These are phyloP conservation scores for Trachymyrmex septentrionalis DNA, from an alignment of 1,140 invertebrate genomes.

Conservation along the genomic window DNA sequence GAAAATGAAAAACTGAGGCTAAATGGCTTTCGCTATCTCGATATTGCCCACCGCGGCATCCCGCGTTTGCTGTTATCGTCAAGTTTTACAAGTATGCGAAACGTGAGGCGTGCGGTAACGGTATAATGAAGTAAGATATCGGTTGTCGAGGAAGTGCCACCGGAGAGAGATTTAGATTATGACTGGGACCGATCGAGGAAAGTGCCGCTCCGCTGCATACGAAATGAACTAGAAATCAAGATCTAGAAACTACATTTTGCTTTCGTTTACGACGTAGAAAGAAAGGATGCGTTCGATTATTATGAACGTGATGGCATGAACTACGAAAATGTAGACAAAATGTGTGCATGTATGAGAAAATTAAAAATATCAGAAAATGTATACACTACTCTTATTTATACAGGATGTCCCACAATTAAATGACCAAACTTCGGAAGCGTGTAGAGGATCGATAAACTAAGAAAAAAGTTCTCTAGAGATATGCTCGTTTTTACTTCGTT, in stretches of 20 bases:
- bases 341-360: background rate
- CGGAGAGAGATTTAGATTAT: constrained; percentile 1
- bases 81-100: background rate
- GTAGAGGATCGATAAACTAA: too few species aligned
- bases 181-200: background rate
- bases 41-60: background rate
- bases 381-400: background rate
- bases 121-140: constrained; percentile 29
- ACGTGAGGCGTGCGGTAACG: background rate
- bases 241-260: constrained; percentile 11
- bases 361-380: background rate
- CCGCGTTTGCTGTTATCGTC: background rate
- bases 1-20: too few species aligned
- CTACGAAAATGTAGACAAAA: background rate
- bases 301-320: too few species aligned
- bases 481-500: too few species aligned
- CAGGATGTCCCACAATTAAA: too few species aligned
- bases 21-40: constrained; percentile 40
- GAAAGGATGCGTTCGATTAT: background rate
- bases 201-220: background rate
- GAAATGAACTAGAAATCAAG: constrained; percentile 3
- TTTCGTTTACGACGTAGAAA: background rate
- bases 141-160: constrained; percentile 24
- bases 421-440: too few species aligned
- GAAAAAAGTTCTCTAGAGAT: too few species aligned